Evolutionary conservation across 2,113 vertebrate genomes (phyloP), one percentile per base, ranked within the genome.

Genomic region (Oreochromis spilurus): DNA sequence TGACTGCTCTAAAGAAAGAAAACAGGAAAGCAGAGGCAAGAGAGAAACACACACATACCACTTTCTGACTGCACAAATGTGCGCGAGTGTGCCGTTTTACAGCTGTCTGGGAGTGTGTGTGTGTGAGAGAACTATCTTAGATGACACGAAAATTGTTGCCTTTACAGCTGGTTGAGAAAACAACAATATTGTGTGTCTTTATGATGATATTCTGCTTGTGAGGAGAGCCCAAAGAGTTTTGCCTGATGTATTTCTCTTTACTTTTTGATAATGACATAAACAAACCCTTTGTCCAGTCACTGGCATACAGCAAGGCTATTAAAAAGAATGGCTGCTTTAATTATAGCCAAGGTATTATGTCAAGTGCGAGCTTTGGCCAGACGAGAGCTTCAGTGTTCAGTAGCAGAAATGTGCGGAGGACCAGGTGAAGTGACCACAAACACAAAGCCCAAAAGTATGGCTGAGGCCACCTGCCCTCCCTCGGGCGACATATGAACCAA

Each of bases 391-490:
- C 72, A 50, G 72, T 13, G 45, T 77, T 86, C 84, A 57, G 79
- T 24, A 62, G 21, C 43, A 45, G n/a, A 54, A 58, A 26, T 17
- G 3, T 17, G 55, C 26, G 26, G 55, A 34, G 67, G 11, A 83
- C 6, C 60, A 84, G 87, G 84, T 91, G 85, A 87, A 85, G 77
- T 70, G 48, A 88, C 85, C 86, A 55, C 82, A 78, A 86, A 84
- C 78, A 86, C 55, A 2, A 65, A 81, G 88, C 65, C 90, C 86
- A 91, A 84, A 91, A 92, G 90, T 81, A 81, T 82, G 85, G 81
- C 88, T 11, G 72, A 82, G 82, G 91, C 93, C 94, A 93, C 93
- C 94, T 93, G 90, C 91, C 90, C 85, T 60, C 84, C 92, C 91
- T 81, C 48, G 50, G 88, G 93, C 84, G 85, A 92, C 91, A 90